Evolutionary conservation across 2,113 vertebrate genomes (phyloP).

Genomic region (Antennarius striatus): DNA sequence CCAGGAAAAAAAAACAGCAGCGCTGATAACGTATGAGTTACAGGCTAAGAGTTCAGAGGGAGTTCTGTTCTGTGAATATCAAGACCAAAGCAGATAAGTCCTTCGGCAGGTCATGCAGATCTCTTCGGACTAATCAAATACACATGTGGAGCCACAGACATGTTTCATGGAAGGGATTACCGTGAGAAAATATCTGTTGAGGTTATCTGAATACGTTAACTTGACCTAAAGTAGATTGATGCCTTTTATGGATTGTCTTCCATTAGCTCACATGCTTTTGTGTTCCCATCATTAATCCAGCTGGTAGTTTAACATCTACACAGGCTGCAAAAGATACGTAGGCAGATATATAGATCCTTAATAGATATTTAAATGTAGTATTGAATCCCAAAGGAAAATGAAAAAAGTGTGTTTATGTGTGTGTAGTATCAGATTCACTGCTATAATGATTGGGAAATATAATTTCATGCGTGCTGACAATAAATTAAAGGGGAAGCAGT

Average conservation of each 20-base stretch:
- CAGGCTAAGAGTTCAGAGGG: background rate
- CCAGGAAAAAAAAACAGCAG: background rate
- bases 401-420: background rate
- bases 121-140: constrained; percentile 3
- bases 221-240: background rate
- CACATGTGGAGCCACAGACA: background rate
- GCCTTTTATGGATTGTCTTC: background rate
- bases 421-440: background rate
- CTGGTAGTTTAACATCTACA: background rate
- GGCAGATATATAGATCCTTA: too few species aligned
- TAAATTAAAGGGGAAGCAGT: too few species aligned
- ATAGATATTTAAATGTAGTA: background rate
- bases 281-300: background rate
- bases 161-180: constrained; percentile 7
- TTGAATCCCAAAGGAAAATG: background rate
- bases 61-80: background rate
- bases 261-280: background rate
- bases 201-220: background rate
- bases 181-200: background rate
- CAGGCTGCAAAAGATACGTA: background rate
- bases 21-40: background rate
- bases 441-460: background rate
- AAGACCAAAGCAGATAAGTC: constrained; percentile 15
- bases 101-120: background rate
- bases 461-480: too few species aligned